These are phyloP conservation scores for Pteronotus mesoamericanus DNA, from an alignment of 2,797 vertebrate genomes.

Conservation along the genomic window DNA sequence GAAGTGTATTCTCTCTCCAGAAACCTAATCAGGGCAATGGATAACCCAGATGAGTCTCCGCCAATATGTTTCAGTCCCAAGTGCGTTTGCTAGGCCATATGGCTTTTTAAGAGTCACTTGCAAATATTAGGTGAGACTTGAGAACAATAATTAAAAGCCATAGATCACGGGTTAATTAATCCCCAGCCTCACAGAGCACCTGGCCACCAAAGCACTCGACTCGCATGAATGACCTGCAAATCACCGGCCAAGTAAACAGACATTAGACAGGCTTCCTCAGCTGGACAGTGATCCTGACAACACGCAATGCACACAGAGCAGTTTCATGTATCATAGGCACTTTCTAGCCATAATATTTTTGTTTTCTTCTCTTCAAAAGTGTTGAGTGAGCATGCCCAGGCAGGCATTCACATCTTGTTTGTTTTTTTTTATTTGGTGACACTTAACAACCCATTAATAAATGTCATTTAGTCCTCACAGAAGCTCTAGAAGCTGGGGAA, in stretches of 20 bases:
- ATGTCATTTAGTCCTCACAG: neutral
- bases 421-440: conserved; percentile 23
- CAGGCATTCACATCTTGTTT: neutral
- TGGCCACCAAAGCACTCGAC: neutral
- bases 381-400: neutral
- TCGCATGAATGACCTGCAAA: conserved; percentile 28
- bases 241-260: conserved; percentile 37
- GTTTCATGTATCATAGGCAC: neutral
- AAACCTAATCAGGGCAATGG: conserved; percentile 21
- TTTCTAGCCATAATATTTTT: neutral
- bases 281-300: neutral
- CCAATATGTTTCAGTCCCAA: conserved; percentile 24
- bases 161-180: conserved; percentile 68
- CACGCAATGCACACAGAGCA: neutral
- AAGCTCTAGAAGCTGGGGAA: neutral
- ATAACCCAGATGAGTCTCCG: conserved; percentile 60
- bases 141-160: conserved; percentile 62
- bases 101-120: conserved; percentile 71
- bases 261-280: neutral
- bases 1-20: conserved; percentile 67
- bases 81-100: conserved; percentile 70
- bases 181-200: conserved; percentile 41
- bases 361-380: neutral
- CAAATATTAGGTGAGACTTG: conserved; percentile 65
- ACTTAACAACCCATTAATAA: conserved; percentile 39